A percentile compares a stretch with the other conserved stretches of the same genome.
phyloP scores from a whole-genome alignment of 2,888 invertebrate species.

The Siphlonurus alternatus region DNA sequence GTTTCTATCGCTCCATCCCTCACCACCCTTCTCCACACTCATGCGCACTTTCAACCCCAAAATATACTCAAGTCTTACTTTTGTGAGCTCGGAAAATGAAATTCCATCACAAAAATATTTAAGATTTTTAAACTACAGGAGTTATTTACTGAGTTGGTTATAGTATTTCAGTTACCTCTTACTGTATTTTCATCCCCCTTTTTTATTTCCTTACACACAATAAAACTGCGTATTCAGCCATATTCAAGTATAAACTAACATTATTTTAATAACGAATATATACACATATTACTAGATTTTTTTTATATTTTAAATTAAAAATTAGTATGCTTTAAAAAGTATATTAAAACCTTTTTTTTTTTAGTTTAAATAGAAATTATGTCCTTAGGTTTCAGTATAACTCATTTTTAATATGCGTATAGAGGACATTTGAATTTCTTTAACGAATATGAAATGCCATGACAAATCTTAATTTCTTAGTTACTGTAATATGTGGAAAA shows the following conservation, averaged over 20 bases:
- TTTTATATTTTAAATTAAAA: not conserved
- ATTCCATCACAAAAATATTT: not conserved
- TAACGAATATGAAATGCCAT: too few relatives aligned
- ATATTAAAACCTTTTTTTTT: too few relatives aligned
- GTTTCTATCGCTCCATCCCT: not conserved
- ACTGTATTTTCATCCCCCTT: not conserved
- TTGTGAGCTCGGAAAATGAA: not conserved
- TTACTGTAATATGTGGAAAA: not conserved
- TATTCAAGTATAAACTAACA: not conserved
- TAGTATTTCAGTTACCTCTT: not conserved
- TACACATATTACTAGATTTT: not conserved
- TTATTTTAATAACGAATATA: not conserved
- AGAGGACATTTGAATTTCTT: too few relatives aligned
- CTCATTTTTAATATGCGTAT: too few relatives aligned
- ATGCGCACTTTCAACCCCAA: not conserved
- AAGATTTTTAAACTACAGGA: not conserved
- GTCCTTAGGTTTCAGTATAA: too few relatives aligned
- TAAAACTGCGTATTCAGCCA: not conserved
- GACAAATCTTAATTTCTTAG: too few relatives aligned
- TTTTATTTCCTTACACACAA: not conserved
- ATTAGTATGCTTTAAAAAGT: too few relatives aligned
- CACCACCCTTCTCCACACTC: not conserved
- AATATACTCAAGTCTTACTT: not conserved
- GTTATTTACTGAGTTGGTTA: not conserved
- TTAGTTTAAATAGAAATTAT: too few relatives aligned